phyloP scores from a whole-genome alignment of 2,888 invertebrate species.

The Osmoderma eremita region DNA sequence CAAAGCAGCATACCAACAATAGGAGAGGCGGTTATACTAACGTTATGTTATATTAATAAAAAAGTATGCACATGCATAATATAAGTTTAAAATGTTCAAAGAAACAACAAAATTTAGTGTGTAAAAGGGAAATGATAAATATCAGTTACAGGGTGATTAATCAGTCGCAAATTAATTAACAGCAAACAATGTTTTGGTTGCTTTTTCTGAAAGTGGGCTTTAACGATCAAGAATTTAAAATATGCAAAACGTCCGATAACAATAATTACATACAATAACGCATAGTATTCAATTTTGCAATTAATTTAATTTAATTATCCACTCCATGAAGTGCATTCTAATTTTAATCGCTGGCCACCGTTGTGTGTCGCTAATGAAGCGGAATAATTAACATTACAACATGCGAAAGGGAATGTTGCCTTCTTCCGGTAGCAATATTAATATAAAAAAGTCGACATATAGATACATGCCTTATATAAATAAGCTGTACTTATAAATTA shows the following conservation, averaged over 20 bases:
- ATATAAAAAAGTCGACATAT: not conserved
- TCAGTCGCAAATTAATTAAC: not conserved
- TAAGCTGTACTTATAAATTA: not conserved
- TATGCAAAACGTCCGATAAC: conserved; percentile 24
- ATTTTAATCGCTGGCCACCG: conserved; percentile 12
- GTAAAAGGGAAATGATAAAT: not conserved
- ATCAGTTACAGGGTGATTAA: not conserved
- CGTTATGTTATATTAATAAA: not conserved
- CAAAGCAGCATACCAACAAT: not conserved
- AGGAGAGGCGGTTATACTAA: not conserved
- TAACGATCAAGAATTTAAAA: no score
- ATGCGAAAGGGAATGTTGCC: not conserved
- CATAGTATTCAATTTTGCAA: conserved; percentile 9
- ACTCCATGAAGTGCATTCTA: conserved; percentile 17
- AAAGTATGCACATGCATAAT: not conserved
- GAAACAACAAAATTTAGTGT: not conserved
- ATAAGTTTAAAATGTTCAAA: not conserved
- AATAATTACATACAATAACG: conserved; percentile 21
- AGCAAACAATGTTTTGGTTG: not conserved
- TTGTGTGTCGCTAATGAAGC: conserved; percentile 18
- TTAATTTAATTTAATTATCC: conserved; percentile 29
- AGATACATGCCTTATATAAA: not conserved
- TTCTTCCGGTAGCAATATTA: conserved; percentile 9
- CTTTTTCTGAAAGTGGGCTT: not conserved
- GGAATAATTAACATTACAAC: conserved; percentile 21